phyloP scores from a whole-genome alignment of 1,140 invertebrate species.

The Chionoecetes opilio region DNA sequence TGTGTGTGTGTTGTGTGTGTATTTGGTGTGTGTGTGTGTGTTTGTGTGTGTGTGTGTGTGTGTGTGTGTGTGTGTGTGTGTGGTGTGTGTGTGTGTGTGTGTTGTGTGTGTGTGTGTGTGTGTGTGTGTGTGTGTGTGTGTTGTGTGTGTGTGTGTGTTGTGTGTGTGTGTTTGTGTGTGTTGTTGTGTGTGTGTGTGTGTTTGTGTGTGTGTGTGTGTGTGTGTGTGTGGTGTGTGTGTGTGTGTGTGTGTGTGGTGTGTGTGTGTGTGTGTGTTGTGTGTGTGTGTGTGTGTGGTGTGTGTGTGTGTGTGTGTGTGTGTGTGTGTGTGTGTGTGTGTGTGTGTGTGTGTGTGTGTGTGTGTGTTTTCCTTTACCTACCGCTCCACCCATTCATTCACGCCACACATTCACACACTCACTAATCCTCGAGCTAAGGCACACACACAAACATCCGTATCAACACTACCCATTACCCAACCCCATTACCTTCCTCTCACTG shows the following conservation, averaged over 20 bases:
- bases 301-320: no score
- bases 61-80: not conserved
- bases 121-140: slow-evolving; percentile 7
- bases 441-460: not conserved
- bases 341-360: not conserved
- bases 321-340: no score
- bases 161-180: slow-evolving; percentile 15
- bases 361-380: not conserved
- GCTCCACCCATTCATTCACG: not conserved
- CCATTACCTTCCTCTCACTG: not conserved
- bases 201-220: not conserved
- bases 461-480: not conserved
- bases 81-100: not conserved
- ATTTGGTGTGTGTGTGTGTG: slow-evolving; percentile 14
- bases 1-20: slow-evolving; percentile 27
- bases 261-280: slow-evolving; percentile 1
- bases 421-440: not conserved
- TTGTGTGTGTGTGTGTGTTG: slow-evolving; percentile 27
- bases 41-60: slow-evolving; percentile 17
- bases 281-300: slow-evolving; percentile 25
- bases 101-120: slow-evolving; percentile 7
- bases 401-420: not conserved
- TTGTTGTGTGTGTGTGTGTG: slow-evolving; percentile 27
- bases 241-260: not conserved
- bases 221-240: not conserved